These are phyloP conservation scores for Camponotus vicinus DNA, from an alignment of 1,140 invertebrate species.

Conservation along the genomic window DNA sequence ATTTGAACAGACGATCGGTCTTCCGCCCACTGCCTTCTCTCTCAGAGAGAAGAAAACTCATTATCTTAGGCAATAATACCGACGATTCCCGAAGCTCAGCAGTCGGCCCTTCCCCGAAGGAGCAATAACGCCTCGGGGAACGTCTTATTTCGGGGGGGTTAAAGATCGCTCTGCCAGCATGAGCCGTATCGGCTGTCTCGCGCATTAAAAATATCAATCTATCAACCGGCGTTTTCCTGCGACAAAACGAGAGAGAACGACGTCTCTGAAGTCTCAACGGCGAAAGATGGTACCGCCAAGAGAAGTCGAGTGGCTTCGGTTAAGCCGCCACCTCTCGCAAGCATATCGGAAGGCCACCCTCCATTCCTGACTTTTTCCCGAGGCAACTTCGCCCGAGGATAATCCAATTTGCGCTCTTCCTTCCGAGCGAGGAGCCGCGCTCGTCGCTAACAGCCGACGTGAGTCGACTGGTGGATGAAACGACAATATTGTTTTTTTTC, in stretches of 20 bases:
- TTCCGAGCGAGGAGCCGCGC: conserved; percentile 74
- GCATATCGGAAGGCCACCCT: conserved; percentile 60
- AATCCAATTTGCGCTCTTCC: conserved; percentile 85
- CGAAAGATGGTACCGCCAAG: neutral
- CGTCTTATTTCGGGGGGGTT: conserved; percentile 59
- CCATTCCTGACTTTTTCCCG: conserved; percentile 62
- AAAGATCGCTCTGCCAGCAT: neutral
- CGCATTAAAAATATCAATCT: conserved; percentile 82
- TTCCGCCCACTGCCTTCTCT: conserved; percentile 42
- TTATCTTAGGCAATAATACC: conserved; percentile 74
- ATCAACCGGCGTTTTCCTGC: conserved; percentile 68
- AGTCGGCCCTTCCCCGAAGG: conserved; percentile 41
- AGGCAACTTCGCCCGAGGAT: conserved; percentile 78
- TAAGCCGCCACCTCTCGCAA: conserved; percentile 43
- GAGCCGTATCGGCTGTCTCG: conserved; percentile 76
- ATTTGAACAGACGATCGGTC: conserved; percentile 74
- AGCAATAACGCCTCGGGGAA: conserved; percentile 69
- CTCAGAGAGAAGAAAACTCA: conserved; percentile 65
- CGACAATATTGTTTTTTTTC: conserved; percentile 83
- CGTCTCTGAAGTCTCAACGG: conserved; percentile 54
- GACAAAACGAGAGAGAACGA: conserved; percentile 68
- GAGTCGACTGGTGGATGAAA: conserved; percentile 83
- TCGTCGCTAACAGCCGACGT: conserved; percentile 83
- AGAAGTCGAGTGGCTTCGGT: conserved; percentile 57
- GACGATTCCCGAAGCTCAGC: conserved; percentile 51